Conservation (phyloP, 2,113 vertebrate species). For the Nothobranchius kuhntae region DNA sequence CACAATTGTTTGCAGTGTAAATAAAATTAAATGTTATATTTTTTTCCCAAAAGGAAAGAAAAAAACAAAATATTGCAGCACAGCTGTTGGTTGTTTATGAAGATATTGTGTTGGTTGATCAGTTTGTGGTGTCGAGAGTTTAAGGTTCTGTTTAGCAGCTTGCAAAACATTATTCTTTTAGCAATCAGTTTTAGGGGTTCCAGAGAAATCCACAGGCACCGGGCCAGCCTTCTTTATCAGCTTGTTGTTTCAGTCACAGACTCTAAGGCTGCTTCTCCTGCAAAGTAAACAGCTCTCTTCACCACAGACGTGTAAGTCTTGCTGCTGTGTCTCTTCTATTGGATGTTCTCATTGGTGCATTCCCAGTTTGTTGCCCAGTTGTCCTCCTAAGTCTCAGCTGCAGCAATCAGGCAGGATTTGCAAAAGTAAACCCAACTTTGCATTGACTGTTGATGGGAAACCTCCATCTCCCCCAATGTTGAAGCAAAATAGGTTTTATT, state of each 20-base stretch:
- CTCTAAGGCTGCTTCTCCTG: neutral
- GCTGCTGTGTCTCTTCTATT: neutral
- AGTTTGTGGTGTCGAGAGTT: neutral
- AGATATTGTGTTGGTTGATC: neutral
- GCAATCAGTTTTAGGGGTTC: neutral
- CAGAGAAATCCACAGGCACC: neutral
- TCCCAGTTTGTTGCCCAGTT: neutral
- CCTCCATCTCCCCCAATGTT: neutral
- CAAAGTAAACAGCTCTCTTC: neutral
- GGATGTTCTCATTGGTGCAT: neutral
- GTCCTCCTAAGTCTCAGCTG: no score
- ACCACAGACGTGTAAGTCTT: neutral
- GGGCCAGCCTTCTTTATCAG: neutral
- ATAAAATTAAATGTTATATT: no score
- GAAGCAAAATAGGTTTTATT: neutral
- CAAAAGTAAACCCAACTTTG: neutral
- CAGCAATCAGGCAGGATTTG: neutral
- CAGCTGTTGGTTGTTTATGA: neutral
- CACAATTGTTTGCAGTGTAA: neutral
- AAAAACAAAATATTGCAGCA: no score
- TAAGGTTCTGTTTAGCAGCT: conserved; percentile 1
- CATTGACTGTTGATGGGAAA: neutral
- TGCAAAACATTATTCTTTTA: neutral
- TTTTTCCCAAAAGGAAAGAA: no score
- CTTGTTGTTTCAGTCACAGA: neutral